Conservation (phyloP, 2,888 invertebrate species). For the Pantelozetes paolii region DNA sequence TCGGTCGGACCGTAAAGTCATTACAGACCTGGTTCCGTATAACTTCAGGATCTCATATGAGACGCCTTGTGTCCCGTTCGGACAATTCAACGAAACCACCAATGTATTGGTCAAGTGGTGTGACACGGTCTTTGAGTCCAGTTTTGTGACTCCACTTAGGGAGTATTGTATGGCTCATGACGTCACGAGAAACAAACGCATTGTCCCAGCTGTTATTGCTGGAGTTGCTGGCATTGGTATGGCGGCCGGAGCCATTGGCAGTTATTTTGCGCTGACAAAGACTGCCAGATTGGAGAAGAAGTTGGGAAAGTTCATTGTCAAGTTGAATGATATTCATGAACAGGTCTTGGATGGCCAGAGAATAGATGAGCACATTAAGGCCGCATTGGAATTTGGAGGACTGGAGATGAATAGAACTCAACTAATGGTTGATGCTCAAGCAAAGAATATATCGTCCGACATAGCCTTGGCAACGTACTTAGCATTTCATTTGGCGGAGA, state of each 20-base stretch:
- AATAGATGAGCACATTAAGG: not conserved
- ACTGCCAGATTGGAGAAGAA: not conserved
- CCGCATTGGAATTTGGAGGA: not conserved
- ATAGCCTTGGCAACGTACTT: not conserved
- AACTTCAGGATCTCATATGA: too few species aligned
- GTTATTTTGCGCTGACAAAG: not conserved
- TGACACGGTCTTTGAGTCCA: not conserved
- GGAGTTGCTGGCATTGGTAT: not conserved
- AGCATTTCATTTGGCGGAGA: not conserved
- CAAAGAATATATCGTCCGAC: not conserved
- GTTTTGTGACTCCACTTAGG: not conserved
- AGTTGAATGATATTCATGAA: not conserved
- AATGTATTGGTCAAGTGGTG: not conserved
- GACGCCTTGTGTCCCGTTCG: too few species aligned
- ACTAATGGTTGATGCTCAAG: not conserved
- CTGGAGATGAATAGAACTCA: not conserved
- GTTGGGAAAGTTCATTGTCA: not conserved
- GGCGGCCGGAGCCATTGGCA: not conserved
- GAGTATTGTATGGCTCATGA: not conserved
- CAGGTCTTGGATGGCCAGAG: not conserved
- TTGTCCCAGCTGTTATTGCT: not conserved
- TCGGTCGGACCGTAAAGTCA: too few species aligned
- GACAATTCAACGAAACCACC: not conserved
- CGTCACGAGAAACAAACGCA: not conserved
- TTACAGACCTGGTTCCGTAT: too few species aligned